Evolutionary conservation across 2,797 vertebrate genomes (phyloP), one percentile per base, ranked within the genome.

Genomic region (Pangasius mekongensis): DNA sequence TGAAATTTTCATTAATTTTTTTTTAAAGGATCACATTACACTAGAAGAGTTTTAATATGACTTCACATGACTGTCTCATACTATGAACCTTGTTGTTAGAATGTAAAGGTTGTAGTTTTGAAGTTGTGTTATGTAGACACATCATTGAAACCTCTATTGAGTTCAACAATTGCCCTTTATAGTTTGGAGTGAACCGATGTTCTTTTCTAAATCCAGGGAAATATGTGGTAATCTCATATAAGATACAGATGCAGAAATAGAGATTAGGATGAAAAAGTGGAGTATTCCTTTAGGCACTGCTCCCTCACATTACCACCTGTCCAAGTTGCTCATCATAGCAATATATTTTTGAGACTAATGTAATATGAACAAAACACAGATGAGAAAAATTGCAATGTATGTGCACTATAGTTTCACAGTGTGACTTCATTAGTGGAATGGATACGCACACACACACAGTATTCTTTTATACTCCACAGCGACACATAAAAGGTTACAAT

Each of bases 331-430:
- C 83, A 83, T 18, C 20, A 69, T 49, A 77, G 83, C 84, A 60
- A 58, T 84, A 85, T 56, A 82, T 74, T 74, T 85, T 82, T 69
- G 56, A 76, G 80, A 56, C 36, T 82, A 81, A 87, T 82, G 86
- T 71, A 64, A 84, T 27, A 74, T 88, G 67, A 39, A 78, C 67
- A 86, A 87, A 74, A 86, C 64, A 80, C 88, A 90, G 83, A 66
- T 86, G 27, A 78, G 80, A 54, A 78, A 54, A 87, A 54, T n/a
- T 76, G 62, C 39, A 76, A 84, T 74, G 77, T 91, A 88, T 86
- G 81, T 76, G 87, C 56, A 87, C 73, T 36, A 91, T 87, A 89
- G 89, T 90, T 91, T 90, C 87, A 90, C 66, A 90, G 87, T 91
- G 74, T 83, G n/a, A 87, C 90, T 87, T 87, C 83, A 90, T 88